These are phyloP conservation scores for Pteronura brasiliensis DNA, from an alignment of 2,113 vertebrate genomes.

Conservation along the genomic window DNA sequence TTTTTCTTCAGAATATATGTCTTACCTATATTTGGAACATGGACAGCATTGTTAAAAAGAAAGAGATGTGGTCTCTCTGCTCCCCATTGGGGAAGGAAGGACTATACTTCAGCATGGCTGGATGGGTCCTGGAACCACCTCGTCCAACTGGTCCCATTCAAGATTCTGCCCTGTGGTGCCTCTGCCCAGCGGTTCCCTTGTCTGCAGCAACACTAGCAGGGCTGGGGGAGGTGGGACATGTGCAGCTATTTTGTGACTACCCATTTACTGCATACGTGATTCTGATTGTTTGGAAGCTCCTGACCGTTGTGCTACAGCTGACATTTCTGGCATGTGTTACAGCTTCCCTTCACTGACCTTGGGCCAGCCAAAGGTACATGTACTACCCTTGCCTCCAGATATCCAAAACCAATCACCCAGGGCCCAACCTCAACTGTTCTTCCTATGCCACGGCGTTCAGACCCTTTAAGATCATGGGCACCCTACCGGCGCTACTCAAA, in stretches of 20 bases:
- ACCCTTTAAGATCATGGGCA: background rate
- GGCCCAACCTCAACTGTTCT: background rate
- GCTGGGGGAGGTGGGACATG: background rate
- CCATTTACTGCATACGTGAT: background rate
- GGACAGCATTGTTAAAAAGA: background rate
- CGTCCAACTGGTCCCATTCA: background rate
- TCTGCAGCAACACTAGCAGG: background rate
- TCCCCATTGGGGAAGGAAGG: background rate
- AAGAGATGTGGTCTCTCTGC: background rate
- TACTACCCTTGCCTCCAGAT: background rate
- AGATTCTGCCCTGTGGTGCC: background rate
- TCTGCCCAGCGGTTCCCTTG: background rate
- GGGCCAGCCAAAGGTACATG: background rate
- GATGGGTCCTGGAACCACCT: background rate
- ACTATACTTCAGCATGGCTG: background rate
- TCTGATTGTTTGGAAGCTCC: background rate
- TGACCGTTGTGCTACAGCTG: background rate
- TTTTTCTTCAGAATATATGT: constrained; percentile 16
- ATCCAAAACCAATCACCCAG: background rate
- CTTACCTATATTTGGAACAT: background rate
- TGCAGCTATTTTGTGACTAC: background rate
- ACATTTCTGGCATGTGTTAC: background rate
- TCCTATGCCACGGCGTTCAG: background rate
- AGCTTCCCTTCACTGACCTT: background rate
- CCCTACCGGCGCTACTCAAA: background rate